These are phyloP conservation scores for Agelas oroides DNA, from an alignment of 37 sponge, comb jelly and placozoan species.

Conservation along the genomic window DNA sequence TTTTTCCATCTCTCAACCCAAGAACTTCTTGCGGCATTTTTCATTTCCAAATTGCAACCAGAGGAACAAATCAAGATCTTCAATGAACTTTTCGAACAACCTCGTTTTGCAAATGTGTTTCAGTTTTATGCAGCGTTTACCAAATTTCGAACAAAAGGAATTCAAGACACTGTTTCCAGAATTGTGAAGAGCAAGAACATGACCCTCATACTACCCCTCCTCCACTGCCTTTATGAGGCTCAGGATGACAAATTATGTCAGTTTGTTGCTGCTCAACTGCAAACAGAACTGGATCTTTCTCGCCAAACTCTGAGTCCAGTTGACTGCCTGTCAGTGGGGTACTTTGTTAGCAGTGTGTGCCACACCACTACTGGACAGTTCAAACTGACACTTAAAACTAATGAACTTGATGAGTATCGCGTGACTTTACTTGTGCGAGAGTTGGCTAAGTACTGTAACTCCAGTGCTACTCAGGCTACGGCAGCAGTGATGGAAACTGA, in stretches of 20 bases:
- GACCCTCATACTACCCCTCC: not conserved
- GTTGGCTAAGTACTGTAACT: too few species aligned
- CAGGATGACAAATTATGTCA: not conserved
- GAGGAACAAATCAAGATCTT: not conserved
- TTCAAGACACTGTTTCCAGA: not conserved
- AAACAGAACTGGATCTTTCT: too few species aligned
- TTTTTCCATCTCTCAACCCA: too few species aligned
- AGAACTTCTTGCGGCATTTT: not conserved
- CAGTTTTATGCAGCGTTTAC: slow-evolving; percentile 3
- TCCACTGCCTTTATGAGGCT: slow-evolving; percentile 7
- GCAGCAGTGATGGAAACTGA: too few species aligned
- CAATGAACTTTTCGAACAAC: not conserved
- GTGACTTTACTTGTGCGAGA: too few species aligned
- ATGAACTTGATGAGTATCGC: too few species aligned
- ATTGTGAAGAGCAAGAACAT: not conserved
- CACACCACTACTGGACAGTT: too few species aligned
- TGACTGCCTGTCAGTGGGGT: too few species aligned
- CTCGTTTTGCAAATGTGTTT: not conserved
- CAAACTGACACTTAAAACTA: too few species aligned
- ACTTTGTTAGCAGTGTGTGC: too few species aligned
- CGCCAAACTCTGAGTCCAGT: too few species aligned
- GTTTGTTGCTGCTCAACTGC: not conserved
- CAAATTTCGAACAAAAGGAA: not conserved
- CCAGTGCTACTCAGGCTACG: too few species aligned
- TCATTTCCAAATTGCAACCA: not conserved